phyloP scores from a whole-genome alignment of 2,888 invertebrate genomes.

The Blastobasis adustella region DNA sequence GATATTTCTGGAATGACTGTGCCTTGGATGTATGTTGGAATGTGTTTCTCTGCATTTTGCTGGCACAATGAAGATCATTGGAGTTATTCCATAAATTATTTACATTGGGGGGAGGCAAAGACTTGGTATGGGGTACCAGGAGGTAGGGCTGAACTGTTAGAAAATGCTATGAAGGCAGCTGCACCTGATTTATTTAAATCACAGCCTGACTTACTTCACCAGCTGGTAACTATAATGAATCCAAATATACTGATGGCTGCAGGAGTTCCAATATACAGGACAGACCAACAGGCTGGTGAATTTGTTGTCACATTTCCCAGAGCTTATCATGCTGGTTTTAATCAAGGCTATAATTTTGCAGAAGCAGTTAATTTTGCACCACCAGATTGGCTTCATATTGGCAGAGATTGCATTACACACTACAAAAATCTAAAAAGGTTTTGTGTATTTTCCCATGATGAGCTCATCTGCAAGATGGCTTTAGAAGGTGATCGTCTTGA shows the following conservation, averaged over 20 bases:
- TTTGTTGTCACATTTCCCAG: conserved; percentile 87
- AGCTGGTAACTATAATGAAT: conserved; percentile 86
- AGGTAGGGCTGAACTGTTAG: conserved; percentile 79
- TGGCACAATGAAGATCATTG: conserved; percentile 92
- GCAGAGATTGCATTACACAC: conserved; percentile 80
- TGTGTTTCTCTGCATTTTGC: conserved; percentile 89
- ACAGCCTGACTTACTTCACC: conserved; percentile 85
- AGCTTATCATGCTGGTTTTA: conserved; percentile 88
- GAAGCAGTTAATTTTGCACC: conserved; percentile 91
- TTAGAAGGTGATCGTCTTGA: conserved; percentile 78
- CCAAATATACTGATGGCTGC: conserved; percentile 80
- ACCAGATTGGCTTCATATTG: conserved; percentile 84
- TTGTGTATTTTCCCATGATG: conserved; percentile 88
- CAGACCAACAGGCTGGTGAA: conserved; percentile 85
- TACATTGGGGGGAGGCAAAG: conserved; percentile 89
- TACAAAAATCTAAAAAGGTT: conserved; percentile 81
- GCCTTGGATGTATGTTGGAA: conserved; percentile 90
- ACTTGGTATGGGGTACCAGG: conserved; percentile 89
- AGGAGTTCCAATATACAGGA: conserved; percentile 76
- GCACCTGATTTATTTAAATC: conserved; percentile 84
- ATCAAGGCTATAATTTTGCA: conserved; percentile 88
- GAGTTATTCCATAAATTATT: conserved; percentile 88
- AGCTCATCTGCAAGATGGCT: conserved; percentile 85
- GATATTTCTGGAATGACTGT: conserved; percentile 84
- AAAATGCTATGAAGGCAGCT: conserved; percentile 80